Percentiles rank a stretch among this genome's conserved stretches.
These are phyloP conservation scores for Myopa testacea DNA, from an alignment of 2,888 invertebrate genomes.

Conservation along the genomic window DNA sequence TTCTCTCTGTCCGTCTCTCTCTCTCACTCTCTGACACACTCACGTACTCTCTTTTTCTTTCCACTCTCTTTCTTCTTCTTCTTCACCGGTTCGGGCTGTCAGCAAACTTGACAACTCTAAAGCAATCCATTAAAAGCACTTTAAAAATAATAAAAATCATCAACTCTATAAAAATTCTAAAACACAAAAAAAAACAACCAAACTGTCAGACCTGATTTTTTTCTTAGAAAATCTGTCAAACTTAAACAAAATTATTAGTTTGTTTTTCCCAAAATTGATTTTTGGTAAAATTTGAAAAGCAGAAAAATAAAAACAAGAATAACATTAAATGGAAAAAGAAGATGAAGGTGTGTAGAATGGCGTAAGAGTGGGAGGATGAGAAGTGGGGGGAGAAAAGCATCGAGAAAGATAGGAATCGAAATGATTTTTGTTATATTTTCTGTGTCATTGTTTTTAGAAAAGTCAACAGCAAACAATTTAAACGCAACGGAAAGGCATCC, in stretches of 20 bases:
- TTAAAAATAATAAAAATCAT: not conserved
- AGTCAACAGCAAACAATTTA: conserved; percentile 22
- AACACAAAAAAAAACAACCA: conserved; percentile 6
- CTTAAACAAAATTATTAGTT: conserved; percentile 33
- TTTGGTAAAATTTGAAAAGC: conserved; percentile 20
- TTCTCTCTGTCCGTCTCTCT: too few relatives aligned
- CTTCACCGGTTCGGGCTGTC: not conserved
- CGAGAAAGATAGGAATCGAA: not conserved
- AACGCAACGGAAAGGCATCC: not conserved
- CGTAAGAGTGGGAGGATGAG: not conserved
- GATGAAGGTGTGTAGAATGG: conserved; percentile 12
- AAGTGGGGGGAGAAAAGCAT: not conserved
- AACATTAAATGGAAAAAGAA: conserved; percentile 21
- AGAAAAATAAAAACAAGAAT: conserved; percentile 18
- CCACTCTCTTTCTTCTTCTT: not conserved
- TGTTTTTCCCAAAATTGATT: not conserved
- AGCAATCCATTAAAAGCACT: not conserved
- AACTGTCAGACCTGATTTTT: not conserved
- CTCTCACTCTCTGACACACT: too few relatives aligned
- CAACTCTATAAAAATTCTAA: not conserved
- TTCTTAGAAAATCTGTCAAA: conserved; percentile 29
- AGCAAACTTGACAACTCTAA: not conserved
- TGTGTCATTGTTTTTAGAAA: not conserved
- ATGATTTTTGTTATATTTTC: not conserved
- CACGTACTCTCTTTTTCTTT: too few relatives aligned